These are phyloP conservation scores for Acropora yongei DNA, from an alignment of 64 coral and sea anemone species.

Conservation along the genomic window DNA sequence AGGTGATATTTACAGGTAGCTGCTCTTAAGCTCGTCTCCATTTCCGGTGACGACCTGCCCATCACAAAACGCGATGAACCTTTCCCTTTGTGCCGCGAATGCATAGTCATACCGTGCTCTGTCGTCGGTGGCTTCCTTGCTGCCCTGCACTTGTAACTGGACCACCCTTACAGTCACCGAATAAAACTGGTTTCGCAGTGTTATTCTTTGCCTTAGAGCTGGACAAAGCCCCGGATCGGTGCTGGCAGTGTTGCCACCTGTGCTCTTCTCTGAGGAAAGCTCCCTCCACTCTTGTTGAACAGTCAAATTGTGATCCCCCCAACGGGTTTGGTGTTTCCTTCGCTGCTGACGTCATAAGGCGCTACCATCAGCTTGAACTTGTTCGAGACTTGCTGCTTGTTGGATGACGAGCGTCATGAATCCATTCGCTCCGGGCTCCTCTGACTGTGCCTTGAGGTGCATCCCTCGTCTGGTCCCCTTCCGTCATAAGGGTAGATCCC, in stretches of 20 bases:
- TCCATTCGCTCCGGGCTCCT: conserved; percentile 15
- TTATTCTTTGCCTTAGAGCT: conserved; percentile 28
- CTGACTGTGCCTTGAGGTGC: conserved; percentile 14
- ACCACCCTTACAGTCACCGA: conserved; percentile 13
- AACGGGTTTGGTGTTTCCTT: conserved; percentile 20
- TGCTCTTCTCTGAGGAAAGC: conserved; percentile 24
- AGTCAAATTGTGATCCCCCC: conserved; percentile 1
- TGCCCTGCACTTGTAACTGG: conserved; percentile 13
- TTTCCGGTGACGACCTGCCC: too few relatives aligned
- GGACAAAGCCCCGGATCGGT: conserved; percentile 11
- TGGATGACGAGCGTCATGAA: neutral
- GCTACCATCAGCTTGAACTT: neutral
- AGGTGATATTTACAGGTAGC: too few relatives aligned
- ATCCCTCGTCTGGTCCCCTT: neutral
- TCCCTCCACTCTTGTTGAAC: conserved; percentile 12
- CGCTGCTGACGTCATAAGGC: conserved; percentile 15
- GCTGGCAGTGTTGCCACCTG: conserved; percentile 15
- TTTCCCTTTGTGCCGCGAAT: neutral
- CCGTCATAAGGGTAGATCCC: conserved; percentile 51
- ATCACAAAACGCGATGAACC: too few relatives aligned
- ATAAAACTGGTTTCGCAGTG: conserved; percentile 3
- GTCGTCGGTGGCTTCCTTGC: conserved; percentile 27
- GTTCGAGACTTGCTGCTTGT: neutral
- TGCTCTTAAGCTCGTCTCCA: too few relatives aligned
- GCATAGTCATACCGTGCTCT: neutral